Evolutionary conservation across 2,888 invertebrate species (phyloP).

Genomic region (Fabriciana adippe): DNA sequence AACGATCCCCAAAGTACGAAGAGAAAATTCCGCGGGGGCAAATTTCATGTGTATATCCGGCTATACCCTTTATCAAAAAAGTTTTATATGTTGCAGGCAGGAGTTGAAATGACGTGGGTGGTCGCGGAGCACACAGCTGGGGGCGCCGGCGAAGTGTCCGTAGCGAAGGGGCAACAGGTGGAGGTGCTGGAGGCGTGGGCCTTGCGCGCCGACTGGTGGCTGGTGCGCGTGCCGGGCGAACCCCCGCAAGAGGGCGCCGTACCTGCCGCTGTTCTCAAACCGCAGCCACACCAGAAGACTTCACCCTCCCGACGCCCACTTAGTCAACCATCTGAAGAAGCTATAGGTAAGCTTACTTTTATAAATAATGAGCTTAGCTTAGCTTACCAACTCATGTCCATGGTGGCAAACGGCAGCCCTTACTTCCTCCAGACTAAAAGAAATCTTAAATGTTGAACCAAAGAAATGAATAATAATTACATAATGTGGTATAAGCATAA

Average conservation of each 20-base stretch:
- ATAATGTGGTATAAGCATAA: no score
- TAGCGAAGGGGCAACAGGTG: constrained; percentile 95
- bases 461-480: no score
- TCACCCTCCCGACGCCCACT: constrained; percentile 72
- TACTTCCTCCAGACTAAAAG: no score
- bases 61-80: no score
- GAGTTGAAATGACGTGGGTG: constrained; percentile 95
- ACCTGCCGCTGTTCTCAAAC: constrained; percentile 87
- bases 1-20: no score
- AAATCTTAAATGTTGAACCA: no score
- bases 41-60: no score
- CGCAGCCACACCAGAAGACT: constrained; percentile 69
- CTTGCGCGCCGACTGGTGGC: constrained; percentile 86
- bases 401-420: no score
- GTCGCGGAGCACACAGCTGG: constrained; percentile 92
- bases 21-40: no score
- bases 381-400: no score
- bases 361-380: constrained; percentile 33
- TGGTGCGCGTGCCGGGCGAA: constrained; percentile 84
- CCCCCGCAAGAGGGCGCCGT: constrained; percentile 90
- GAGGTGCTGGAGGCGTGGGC: constrained; percentile 92
- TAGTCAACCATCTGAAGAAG: constrained; percentile 70
- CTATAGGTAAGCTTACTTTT: constrained; percentile 73
- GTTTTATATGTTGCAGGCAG: constrained; percentile 84
- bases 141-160: constrained; percentile 90